phyloP scores from a whole-genome alignment of 2,888 invertebrate genomes.

The Epinotia brunnichana region DNA sequence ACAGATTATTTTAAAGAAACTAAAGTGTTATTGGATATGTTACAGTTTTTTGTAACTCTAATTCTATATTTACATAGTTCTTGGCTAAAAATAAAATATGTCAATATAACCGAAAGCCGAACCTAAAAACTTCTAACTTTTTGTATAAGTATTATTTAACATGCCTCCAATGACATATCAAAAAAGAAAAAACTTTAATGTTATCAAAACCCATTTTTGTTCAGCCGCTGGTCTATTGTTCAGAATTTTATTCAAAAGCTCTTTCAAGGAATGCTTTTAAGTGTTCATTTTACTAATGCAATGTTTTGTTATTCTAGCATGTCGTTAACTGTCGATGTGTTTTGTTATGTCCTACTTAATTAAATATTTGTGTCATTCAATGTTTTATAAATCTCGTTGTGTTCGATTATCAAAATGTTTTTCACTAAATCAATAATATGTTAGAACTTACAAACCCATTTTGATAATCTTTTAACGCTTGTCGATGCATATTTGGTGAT shows the following conservation, averaged over 20 bases:
- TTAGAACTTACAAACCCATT: background rate
- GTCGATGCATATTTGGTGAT: constrained; percentile 30
- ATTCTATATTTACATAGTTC: too few species aligned
- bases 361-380: constrained; percentile 28
- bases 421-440: background rate
- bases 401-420: constrained; percentile 17
- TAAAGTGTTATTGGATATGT: too few species aligned
- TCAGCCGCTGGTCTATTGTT: too few species aligned
- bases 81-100: too few species aligned
- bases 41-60: too few species aligned
- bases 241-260: background rate
- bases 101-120: too few species aligned
- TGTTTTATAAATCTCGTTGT: constrained; percentile 26
- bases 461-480: constrained; percentile 26
- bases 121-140: too few species aligned
- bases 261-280: constrained; percentile 36
- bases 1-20: too few species aligned
- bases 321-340: constrained; percentile 41
- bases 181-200: too few species aligned
- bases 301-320: constrained; percentile 39
- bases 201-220: too few species aligned
- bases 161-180: too few species aligned
- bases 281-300: constrained; percentile 41
- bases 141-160: too few species aligned
- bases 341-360: constrained; percentile 36